These are phyloP conservation scores for Eupeodes latifasciatus DNA, from an alignment of 2,888 invertebrate genomes.

Conservation along the genomic window DNA sequence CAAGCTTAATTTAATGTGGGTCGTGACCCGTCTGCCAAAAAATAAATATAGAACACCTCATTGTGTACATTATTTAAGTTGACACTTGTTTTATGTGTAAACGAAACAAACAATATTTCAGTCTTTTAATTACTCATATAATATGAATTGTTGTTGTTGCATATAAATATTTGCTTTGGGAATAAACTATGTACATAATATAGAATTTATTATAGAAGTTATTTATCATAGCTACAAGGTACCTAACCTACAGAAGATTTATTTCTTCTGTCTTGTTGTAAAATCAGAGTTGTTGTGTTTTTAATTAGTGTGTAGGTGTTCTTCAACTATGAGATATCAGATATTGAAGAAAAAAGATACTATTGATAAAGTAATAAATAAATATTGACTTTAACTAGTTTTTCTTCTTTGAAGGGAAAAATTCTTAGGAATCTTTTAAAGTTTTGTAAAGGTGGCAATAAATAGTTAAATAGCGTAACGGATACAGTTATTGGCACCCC, in stretches of 20 bases:
- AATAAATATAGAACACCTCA: slow-evolving; percentile 46
- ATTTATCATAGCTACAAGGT: not conserved
- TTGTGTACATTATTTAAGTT: slow-evolving; percentile 11
- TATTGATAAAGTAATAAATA: not conserved
- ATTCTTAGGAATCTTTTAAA: not conserved
- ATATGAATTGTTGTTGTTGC: not conserved
- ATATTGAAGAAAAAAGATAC: not conserved
- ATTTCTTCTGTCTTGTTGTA: not conserved
- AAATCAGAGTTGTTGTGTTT: not conserved
- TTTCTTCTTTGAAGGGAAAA: not conserved
- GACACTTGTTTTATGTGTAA: slow-evolving; percentile 6
- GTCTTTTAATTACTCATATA: not conserved
- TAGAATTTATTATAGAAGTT: not conserved
- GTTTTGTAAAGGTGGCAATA: not conserved
- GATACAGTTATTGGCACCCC: too few relatives aligned
- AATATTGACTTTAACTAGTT: not conserved
- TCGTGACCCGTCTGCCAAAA: slow-evolving; percentile 45
- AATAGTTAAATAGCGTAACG: not conserved
- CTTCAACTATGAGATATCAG: not conserved
- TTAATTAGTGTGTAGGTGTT: not conserved
- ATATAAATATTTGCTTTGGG: not conserved
- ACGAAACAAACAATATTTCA: not conserved
- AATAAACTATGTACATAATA: not conserved
- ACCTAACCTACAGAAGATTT: not conserved
- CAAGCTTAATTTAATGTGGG: slow-evolving; percentile 34